Base-by-base conservation (phyloP, 2,888 invertebrate species). In the Eupithecia exiguata region DNA sequence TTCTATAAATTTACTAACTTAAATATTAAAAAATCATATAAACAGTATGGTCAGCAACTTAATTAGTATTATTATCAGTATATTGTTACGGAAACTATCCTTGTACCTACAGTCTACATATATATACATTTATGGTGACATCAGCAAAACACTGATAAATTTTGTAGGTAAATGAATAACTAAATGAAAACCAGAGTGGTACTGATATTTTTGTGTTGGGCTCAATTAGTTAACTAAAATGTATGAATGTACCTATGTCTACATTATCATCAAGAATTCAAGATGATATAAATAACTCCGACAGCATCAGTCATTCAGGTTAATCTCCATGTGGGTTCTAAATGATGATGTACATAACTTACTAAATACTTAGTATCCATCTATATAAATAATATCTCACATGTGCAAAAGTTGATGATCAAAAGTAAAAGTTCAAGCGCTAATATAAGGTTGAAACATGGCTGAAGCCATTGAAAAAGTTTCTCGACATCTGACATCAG, bases 391-490 rank as follows among this genome's bases (percentile, higher is more conserved):
- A 10, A 38, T n/a, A 36, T 65, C 21, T 30, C 0, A n/a, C 38
- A 65, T 38, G 38, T 38, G 63, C 12, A 53, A 38, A 30, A 53
- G 36, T 40, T 21, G 21, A 68, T 35, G 35, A 68, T 38, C 7
- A 53, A 49, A 68, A 18, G n/a, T 21, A 38, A 53, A 36, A 38
- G 63, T 65, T n/a, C n/a, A 38, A 65, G n/a, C n/a, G n/a, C 36
- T n/a, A 18, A n/a, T 36, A n/a, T 36, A 65, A 30, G 6, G 5
- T 14, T 21, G 36, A n/a, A 25, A 61, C 9, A 58, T 40, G 18
- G 61, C 36, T 36, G 38, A 69, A 69, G 30, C 61, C 30, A 43
- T 69, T 69, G 43, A 67, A 35, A 49, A 72, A 68, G 49, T 68
- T 72, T 49, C 46, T 10, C 46, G 40, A 58, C 40, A 66, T 43